Evolutionary conservation across 2,113 vertebrate species (phyloP).

Genomic region (Bothrops jararaca): DNA sequence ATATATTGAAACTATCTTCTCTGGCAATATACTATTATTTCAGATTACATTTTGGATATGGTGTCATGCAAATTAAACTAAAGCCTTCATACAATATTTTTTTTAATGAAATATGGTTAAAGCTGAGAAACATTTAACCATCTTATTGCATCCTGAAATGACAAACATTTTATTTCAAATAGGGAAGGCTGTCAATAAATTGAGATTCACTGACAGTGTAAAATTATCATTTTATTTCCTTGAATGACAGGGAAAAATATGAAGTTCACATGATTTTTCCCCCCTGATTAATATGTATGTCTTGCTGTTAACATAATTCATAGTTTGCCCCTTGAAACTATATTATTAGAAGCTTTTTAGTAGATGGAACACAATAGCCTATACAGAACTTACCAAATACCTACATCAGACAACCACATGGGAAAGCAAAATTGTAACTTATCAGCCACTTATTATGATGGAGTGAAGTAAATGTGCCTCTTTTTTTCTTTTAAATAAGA

Average conservation of each 20-base stretch:
- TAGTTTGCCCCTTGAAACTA: slow-evolving; percentile 36
- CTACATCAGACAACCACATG: slow-evolving; percentile 30
- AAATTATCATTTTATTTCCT: background rate
- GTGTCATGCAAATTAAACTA: background rate
- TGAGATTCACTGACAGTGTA: background rate
- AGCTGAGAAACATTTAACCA: background rate
- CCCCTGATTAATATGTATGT: slow-evolving; percentile 54
- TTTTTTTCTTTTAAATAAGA: background rate
- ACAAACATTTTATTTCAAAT: background rate
- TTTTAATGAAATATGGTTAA: too few species aligned
- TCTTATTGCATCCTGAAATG: background rate
- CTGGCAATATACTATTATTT: background rate
- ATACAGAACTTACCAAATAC: slow-evolving; percentile 3
- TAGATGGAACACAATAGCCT: slow-evolving; percentile 27
- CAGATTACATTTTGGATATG: background rate
- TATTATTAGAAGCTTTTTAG: slow-evolving; percentile 29
- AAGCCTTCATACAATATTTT: background rate
- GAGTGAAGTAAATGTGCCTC: slow-evolving; percentile 4
- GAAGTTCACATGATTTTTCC: slow-evolving; percentile 58
- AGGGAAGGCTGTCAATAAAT: background rate
- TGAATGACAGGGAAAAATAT: slow-evolving; percentile 52
- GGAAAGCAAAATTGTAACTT: background rate
- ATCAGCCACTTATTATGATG: slow-evolving; percentile 27
- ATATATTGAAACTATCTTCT: background rate
- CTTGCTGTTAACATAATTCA: background rate